These are phyloP conservation scores for Hippocampus zosterae DNA, from an alignment of 2,113 vertebrate genomes.

Conservation along the genomic window DNA sequence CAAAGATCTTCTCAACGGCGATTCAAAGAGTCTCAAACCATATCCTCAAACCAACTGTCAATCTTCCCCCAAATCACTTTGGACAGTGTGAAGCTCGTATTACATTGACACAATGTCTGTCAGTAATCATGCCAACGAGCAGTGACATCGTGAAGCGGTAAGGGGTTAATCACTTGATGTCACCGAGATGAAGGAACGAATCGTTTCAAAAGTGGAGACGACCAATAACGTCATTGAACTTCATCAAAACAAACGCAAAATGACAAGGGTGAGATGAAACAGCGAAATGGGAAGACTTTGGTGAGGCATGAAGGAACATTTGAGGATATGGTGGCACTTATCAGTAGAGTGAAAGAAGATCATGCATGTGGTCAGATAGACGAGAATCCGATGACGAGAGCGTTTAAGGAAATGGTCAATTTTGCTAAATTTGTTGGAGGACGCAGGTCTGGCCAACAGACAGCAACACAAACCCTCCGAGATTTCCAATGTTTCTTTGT, in stretches of 20 bases:
- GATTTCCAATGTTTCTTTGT: conserved; percentile 1
- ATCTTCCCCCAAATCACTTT: conserved; percentile 14
- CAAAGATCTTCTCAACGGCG: conserved; percentile 20
- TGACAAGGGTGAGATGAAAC: conserved; percentile 29
- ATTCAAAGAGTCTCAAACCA: conserved; percentile 13
- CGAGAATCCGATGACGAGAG: conserved; percentile 26
- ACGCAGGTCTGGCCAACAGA: conserved; percentile 24
- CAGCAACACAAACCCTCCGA: conserved; percentile 20
- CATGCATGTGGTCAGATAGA: conserved; percentile 34
- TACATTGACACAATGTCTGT: conserved; percentile 20
- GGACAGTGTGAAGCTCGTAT: conserved; percentile 17
- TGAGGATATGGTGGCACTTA: conserved; percentile 9
- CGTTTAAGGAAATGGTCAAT: conserved; percentile 47
- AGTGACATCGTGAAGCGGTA: conserved; percentile 20
- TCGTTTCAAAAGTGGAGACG: conserved; percentile 1
- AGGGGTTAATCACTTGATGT: conserved; percentile 18
- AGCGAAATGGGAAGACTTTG: conserved; percentile 18
- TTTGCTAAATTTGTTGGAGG: conserved; percentile 41
- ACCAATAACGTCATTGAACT: conserved; percentile 16
- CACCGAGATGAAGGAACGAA: conserved; percentile 14
- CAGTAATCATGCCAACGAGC: conserved; percentile 29
- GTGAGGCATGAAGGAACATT: conserved; percentile 27
- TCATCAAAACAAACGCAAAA: conserved; percentile 22
- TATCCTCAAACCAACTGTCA: conserved; percentile 23
- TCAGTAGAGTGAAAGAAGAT: conserved; percentile 8